Evolutionary conservation across 2,888 invertebrate genomes (phyloP).

Genomic region (Rhaphigaster nebulosa): DNA sequence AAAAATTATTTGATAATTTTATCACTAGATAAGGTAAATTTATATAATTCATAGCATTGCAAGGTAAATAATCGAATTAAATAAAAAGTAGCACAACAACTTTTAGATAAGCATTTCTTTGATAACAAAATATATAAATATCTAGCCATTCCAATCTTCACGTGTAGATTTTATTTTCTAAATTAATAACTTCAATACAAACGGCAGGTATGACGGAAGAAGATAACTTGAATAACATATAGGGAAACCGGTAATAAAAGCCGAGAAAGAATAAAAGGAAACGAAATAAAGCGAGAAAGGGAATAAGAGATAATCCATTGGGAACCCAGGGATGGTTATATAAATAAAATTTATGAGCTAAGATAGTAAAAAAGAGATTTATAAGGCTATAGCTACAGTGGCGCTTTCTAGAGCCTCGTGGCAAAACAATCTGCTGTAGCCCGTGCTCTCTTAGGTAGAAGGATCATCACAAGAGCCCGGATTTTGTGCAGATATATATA

Average conservation of each 20-base stretch:
- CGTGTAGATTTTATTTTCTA: not conserved
- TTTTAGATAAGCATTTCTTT: no score
- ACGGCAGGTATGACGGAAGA: not conserved
- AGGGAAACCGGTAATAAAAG: constrained; percentile 5
- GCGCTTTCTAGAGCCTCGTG: not conserved
- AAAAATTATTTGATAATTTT: no score
- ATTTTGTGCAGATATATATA: no score
- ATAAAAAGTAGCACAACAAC: no score
- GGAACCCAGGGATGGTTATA: not conserved
- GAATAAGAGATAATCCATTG: constrained; percentile 32
- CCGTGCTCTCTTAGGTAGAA: not conserved
- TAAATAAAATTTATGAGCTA: constrained; percentile 44
- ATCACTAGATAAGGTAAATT: no score
- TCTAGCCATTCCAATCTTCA: not conserved
- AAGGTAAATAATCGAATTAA: no score
- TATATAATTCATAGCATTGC: no score
- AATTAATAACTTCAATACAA: not conserved
- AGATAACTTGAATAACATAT: not conserved
- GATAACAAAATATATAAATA: no score
- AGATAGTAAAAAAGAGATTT: constrained; percentile 36
- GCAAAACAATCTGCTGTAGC: constrained; percentile 8
- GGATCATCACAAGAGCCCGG: not conserved
- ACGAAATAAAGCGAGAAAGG: constrained; percentile 27
- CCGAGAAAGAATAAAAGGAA: not conserved
- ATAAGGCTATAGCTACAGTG: not conserved